Evolutionary conservation across 2,888 invertebrate genomes (phyloP).

Genomic region (Clostera curtula): DNA sequence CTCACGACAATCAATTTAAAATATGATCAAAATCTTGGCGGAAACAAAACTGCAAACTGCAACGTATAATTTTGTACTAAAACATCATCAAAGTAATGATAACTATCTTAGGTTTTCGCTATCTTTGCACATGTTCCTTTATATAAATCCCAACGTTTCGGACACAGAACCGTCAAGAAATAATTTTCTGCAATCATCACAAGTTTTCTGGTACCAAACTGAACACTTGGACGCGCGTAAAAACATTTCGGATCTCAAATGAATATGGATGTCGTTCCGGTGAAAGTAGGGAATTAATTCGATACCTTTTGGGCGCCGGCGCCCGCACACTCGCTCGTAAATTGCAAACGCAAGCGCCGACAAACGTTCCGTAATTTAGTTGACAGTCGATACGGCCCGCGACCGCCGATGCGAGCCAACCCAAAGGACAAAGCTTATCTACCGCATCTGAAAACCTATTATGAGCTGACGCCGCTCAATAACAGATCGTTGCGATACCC

Average conservation of each 20-base stretch:
- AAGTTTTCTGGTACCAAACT: no score
- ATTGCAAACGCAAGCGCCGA: slow-evolving; percentile 60
- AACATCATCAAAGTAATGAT: no score
- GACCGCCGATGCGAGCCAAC: slow-evolving; percentile 26
- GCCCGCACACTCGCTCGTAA: slow-evolving; percentile 51
- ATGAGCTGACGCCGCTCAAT: slow-evolving; percentile 54
- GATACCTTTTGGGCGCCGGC: slow-evolving; percentile 43
- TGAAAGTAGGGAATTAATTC: slow-evolving; percentile 37
- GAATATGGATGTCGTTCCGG: slow-evolving; percentile 31
- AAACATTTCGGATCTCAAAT: slow-evolving; percentile 29
- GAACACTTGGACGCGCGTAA: slow-evolving; percentile 18
- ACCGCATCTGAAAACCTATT: slow-evolving; percentile 65
- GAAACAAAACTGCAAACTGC: no score
- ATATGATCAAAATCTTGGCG: no score
- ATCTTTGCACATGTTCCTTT: no score
- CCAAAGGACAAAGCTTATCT: slow-evolving; percentile 54
- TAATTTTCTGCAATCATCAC: slow-evolving; percentile 8
- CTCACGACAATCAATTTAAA: no score
- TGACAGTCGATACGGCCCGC: slow-evolving; percentile 51
- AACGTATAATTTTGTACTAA: no score
- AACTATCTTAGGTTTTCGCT: no score
- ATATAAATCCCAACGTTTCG: no score
- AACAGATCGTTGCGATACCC: slow-evolving; percentile 52
- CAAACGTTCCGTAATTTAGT: slow-evolving; percentile 67
- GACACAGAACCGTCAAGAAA: no score